These are phyloP conservation scores for Eubasilissa regina DNA, from an alignment of 1,140 invertebrate species.

Conservation along the genomic window DNA sequence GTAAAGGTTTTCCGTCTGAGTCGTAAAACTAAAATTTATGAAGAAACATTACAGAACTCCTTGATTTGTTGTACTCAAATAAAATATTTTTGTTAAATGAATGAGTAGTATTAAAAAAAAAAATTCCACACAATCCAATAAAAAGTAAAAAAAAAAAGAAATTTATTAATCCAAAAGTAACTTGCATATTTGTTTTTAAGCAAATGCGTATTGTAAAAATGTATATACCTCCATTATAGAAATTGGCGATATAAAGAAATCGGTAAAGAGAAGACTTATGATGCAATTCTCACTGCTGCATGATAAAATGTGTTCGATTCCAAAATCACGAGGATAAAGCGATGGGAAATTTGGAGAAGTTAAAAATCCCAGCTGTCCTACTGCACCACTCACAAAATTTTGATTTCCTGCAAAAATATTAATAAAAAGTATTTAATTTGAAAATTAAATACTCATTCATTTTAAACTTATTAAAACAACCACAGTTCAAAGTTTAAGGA, in stretches of 20 bases:
- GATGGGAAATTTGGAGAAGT: slow-evolving; percentile 77
- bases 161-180: neutral
- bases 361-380: slow-evolving; percentile 62
- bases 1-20: slow-evolving; percentile 76
- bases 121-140: too few relatives aligned
- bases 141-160: neutral
- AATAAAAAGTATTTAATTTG: neutral
- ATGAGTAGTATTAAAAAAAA: too few relatives aligned
- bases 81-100: too few relatives aligned
- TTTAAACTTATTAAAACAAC: too few relatives aligned
- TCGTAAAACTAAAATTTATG: slow-evolving; percentile 76
- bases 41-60: neutral
- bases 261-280: slow-evolving; percentile 78
- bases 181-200: too few relatives aligned
- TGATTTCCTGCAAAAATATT: slow-evolving; percentile 73
- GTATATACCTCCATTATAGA: slow-evolving; percentile 81
- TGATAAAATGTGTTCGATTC: slow-evolving; percentile 76
- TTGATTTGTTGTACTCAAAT: neutral
- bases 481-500: too few relatives aligned
- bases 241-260: slow-evolving; percentile 76
- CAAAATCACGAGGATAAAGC: slow-evolving; percentile 77
- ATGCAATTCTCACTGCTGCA: slow-evolving; percentile 70
- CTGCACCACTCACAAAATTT: slow-evolving; percentile 70
- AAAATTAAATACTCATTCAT: neutral
- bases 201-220: too few relatives aligned